Evolutionary conservation across 2,888 invertebrate genomes (phyloP), one percentile per base, ranked within the genome.

Genomic region (Globia sparganii): DNA sequence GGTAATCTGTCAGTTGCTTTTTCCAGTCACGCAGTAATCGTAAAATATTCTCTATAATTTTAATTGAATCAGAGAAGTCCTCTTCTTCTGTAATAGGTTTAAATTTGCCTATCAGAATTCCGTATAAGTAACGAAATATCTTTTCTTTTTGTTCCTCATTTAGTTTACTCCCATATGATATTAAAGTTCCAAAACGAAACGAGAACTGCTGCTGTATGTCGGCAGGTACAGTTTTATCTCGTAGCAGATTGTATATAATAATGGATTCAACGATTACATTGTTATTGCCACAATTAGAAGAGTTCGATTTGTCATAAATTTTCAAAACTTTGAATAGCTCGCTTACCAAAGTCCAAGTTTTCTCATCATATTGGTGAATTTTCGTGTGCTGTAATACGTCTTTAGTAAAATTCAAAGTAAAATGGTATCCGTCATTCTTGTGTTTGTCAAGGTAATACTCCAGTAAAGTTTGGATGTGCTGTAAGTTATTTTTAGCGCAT

Each of bases 321-420:
- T 92, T 92, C 87, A 94, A 87, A 77, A 88, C 90, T 31, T 86
- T 87, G 62, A 94, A 92, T 61, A 95, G 79, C 72, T 92, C 90
- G 64, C 92, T 91, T n/a, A 95, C 80, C 68, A 91, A 82, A 58
- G 83, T 86, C 95, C 95, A 96, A 37, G 91, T 91, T 62, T 88
- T 80, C 37, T 92, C 86, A 72, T 94, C 91, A 72, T 90, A 94
- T 80, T 86, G 87, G 34, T 89, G 82, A 61, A 91, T 84, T 37
- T 90, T 77, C 0, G 91, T 91, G 46, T 86, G 69, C 11, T 81
- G 71, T 6, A 95, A 65, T 34, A 95, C 64, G 34, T 87, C 77
- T 53, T 87, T 86, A 3, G 93, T 77, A 85, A 95, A 94, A 0
- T 84, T 58, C 25, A 72, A 84, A 84, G 92, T 94, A 37, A 85